Base-by-base conservation (phyloP, 1,140 invertebrate genomes). In the Dinothrombium tinctorium region DNA sequence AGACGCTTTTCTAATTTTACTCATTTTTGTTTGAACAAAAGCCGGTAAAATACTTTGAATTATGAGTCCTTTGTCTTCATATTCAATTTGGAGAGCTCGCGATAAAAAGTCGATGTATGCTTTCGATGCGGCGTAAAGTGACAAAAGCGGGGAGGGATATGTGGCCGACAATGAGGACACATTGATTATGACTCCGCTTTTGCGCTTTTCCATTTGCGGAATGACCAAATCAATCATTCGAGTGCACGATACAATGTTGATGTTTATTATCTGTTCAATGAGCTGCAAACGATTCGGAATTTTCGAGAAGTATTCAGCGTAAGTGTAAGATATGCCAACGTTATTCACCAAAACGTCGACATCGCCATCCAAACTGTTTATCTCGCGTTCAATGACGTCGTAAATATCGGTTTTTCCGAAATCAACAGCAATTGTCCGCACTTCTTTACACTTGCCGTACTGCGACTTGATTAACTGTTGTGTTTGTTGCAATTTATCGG, bases 11-110 rank as follows among this genome's bases (percentile, higher is more conserved):
- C 69, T 69, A 41, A 90, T 78, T 52, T 77, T 78, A 15, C 78
- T 77, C 82, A 94, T 82, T 50, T 89, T 90, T 0, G 84, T 84
- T 4, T 80, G 77, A 0, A 95, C 84, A 50, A 77, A 82, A 17
- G 78, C 82, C 0, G 86, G 86, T 33, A 75, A 56, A 2, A 92
- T 62, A 53, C 76, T 78, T 62, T 94, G 60, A 32, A 62, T 47
- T 37, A 72, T 71, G 2, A 92, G 73, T 3, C 83, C 82, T 41
- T 69, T 66, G 5, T 68, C 66, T 12, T 58, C 59, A 47, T 83
- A 87, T 57, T 92, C 84, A 7, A 67, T 67, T 4, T 71, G 65
- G 17, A 90, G 61, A 52, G 82, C 75, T 20, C 69, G 67, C 17
- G 76, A 74, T 40, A 92, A 73, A 58, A 80, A 87, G 14, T 76